A percentile compares a stretch with the other conserved stretches of the same genome.
Evolutionary conservation across 2,797 vertebrate species (phyloP).

Genomic region (Bradypus variegatus): DNA sequence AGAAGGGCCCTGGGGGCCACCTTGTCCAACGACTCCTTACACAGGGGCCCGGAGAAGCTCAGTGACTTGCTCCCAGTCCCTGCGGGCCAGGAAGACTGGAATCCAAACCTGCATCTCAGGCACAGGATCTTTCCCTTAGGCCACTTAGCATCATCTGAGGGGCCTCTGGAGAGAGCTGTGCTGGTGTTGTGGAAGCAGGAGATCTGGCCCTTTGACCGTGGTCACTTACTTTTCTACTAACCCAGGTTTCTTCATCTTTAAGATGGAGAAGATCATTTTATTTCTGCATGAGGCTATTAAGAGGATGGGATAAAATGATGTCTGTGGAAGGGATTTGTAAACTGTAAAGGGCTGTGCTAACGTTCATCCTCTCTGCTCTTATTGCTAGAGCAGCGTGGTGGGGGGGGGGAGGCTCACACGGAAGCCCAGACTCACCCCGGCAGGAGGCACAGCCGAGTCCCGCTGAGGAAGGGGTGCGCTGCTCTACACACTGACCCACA

Average conservation of each 20-base stretch:
- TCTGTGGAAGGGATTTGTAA: neutral
- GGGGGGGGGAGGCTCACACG: accelerated
- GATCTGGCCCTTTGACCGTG: neutral
- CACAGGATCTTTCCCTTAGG: neutral
- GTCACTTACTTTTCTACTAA: neutral
- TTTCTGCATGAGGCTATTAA: neutral
- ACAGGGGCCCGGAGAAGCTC: neutral
- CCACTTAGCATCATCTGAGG: no score
- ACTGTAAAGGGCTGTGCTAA: neutral
- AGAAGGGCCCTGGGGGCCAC: accelerated
- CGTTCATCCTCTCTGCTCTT: accelerated
- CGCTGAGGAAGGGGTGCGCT: neutral
- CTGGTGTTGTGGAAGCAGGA: neutral
- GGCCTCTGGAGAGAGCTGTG: accelerated
- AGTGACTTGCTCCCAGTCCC: neutral
- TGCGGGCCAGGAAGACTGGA: neutral
- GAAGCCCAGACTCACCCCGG: neutral
- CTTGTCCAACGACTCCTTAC: neutral
- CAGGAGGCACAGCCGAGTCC: neutral
- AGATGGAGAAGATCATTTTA: neutral
- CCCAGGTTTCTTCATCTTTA: neutral
- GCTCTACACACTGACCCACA: neutral
- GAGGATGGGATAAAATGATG: no score
- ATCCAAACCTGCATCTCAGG: neutral
- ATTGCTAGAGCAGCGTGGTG: accelerated